These are phyloP conservation scores for Lonchura striata DNA, from an alignment of 2,113 vertebrate species.

Conservation along the genomic window DNA sequence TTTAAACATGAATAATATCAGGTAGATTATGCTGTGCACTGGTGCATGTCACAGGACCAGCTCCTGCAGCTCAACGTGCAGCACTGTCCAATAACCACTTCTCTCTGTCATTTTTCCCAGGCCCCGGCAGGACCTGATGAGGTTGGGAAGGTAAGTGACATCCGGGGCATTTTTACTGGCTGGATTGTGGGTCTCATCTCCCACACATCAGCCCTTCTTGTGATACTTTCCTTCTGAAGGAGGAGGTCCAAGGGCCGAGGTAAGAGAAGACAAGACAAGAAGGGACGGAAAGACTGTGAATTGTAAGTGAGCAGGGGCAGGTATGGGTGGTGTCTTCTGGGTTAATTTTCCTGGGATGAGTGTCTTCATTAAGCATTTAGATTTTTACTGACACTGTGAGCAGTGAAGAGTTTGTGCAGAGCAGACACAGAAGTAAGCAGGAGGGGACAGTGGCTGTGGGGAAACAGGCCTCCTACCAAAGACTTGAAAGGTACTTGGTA, in stretches of 20 bases:
- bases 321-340: not conserved
- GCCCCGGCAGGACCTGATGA: constrained; percentile 56
- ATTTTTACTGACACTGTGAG: not conserved
- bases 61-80: not conserved
- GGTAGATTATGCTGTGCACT: not conserved
- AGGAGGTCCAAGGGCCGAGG: constrained; percentile 71
- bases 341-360: not conserved
- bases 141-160: constrained; percentile 68
- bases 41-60: not conserved
- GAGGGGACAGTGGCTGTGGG: not conserved
- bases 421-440: not conserved
- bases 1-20: not conserved
- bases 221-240: constrained; percentile 71
- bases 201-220: not conserved
- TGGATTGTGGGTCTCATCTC: not conserved
- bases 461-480: not conserved
- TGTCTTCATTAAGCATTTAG: not conserved
- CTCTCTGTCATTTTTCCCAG: constrained; percentile 34
- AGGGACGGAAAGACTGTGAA: constrained; percentile 73
- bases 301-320: constrained; percentile 68
- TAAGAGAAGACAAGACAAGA: constrained; percentile 77
- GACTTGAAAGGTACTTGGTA: not conserved
- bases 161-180: not conserved
- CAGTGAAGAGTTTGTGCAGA: not conserved
- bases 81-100: not conserved